These are phyloP conservation scores for Falco cherrug DNA, from an alignment of 2,797 vertebrate genomes.

Conservation along the genomic window DNA sequence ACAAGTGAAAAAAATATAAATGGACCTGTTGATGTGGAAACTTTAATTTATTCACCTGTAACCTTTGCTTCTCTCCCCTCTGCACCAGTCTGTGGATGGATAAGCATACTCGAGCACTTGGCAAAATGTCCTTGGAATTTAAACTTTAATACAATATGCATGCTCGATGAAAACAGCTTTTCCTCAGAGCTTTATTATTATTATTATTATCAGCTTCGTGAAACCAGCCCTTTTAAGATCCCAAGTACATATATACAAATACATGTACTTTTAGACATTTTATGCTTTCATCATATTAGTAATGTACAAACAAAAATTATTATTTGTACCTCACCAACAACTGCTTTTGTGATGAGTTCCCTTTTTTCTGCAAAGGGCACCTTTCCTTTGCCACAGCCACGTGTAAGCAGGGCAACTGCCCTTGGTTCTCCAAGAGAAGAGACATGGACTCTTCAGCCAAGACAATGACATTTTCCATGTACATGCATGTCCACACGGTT, in stretches of 20 bases:
- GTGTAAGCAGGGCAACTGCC: neutral
- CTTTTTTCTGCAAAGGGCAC: neutral
- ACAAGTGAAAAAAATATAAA: neutral
- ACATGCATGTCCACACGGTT: fast-evolving
- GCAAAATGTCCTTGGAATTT: neutral
- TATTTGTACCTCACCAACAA: neutral
- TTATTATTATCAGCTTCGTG: neutral
- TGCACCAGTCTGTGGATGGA: neutral
- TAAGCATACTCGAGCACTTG: neutral
- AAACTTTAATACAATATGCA: neutral
- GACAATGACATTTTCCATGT: neutral
- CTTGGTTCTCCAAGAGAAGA: neutral
- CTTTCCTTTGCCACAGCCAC: neutral
- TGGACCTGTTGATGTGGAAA: neutral
- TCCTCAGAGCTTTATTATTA: neutral
- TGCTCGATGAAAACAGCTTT: neutral
- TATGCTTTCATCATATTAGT: fast-evolving
- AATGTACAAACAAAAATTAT: neutral
- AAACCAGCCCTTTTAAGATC: neutral
- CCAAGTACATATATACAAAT: neutral
- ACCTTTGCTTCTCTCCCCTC: neutral
- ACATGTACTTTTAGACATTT: no score
- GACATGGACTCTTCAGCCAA: neutral
- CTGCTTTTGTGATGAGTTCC: neutral
- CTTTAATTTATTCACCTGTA: neutral